These are phyloP conservation scores for Sinhomidia bicolor DNA, from an alignment of 2,888 invertebrate species.

Conservation along the genomic window DNA sequence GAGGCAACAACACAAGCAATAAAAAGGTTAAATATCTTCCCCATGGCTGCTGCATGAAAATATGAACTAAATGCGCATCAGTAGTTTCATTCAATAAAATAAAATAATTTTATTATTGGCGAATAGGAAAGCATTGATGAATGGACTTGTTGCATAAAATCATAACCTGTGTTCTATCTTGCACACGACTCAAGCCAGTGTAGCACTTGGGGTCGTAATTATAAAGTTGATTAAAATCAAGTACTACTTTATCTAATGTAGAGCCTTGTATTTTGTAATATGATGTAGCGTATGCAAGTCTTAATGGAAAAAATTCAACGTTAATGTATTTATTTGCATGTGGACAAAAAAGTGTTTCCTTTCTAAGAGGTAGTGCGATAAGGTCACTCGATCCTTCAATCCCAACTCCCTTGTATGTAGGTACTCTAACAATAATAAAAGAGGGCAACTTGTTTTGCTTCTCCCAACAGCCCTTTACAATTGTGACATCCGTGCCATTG, in stretches of 20 bases:
- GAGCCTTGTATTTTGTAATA: not conserved
- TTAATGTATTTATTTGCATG: not conserved
- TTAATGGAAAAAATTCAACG: not conserved
- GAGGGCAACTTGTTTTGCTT: not conserved
- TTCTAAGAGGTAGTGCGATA: not conserved
- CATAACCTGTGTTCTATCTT: not conserved
- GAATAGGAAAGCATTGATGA: not conserved
- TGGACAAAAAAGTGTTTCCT: not conserved
- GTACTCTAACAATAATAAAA: not conserved
- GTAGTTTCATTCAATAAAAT: too few species aligned
- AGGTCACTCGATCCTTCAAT: not conserved
- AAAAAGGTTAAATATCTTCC: too few species aligned
- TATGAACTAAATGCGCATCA: too few species aligned
- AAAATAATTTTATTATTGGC: too few species aligned
- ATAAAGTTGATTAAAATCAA: not conserved
- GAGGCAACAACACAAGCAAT: not conserved
- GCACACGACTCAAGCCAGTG: not conserved
- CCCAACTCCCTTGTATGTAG: not conserved
- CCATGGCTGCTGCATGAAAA: too few species aligned
- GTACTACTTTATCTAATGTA: not conserved
- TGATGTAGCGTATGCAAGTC: too few species aligned
- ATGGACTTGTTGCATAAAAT: not conserved
- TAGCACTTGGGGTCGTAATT: not conserved
- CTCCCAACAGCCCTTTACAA: not conserved
- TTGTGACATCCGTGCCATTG: not conserved